Percentiles rank a stretch among this genome's conserved stretches.
Evolutionary conservation across 2,797 vertebrate species (phyloP).

Genomic region (Phataginus tricuspis): DNA sequence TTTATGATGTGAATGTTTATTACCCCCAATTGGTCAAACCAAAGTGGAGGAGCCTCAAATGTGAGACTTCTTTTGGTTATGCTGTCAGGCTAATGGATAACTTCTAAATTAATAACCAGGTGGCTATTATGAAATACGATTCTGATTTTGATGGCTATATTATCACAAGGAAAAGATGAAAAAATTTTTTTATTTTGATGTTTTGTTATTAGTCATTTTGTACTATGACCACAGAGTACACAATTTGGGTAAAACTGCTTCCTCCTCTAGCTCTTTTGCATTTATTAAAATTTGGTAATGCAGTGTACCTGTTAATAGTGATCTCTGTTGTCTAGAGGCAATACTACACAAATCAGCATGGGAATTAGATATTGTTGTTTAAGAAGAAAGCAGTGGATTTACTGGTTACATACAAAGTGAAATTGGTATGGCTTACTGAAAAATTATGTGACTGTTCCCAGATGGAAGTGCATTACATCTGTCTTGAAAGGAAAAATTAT

Average conservation of each 20-base stretch:
- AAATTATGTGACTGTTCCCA: background rate
- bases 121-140: background rate
- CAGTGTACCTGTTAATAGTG: constrained; percentile 65
- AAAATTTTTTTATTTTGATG: background rate
- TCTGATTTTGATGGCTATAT: background rate
- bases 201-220: background rate
- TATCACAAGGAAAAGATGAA: background rate
- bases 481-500: background rate
- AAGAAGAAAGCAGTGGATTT: background rate
- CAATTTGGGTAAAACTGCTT: background rate
- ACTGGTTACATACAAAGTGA: background rate
- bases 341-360: background rate
- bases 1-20: background rate
- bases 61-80: background rate
- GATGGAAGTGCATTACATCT: background rate
- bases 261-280: constrained; percentile 14
- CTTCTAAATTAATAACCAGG: background rate
- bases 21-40: background rate
- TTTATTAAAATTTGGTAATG: constrained; percentile 60
- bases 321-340: constrained; percentile 70
- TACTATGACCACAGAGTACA: background rate
- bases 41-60: background rate
- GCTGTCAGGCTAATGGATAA: background rate
- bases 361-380: background rate
- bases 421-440: background rate